Evolutionary conservation across 2,797 vertebrate genomes (phyloP).

Genomic region (Scolopax rusticola): DNA sequence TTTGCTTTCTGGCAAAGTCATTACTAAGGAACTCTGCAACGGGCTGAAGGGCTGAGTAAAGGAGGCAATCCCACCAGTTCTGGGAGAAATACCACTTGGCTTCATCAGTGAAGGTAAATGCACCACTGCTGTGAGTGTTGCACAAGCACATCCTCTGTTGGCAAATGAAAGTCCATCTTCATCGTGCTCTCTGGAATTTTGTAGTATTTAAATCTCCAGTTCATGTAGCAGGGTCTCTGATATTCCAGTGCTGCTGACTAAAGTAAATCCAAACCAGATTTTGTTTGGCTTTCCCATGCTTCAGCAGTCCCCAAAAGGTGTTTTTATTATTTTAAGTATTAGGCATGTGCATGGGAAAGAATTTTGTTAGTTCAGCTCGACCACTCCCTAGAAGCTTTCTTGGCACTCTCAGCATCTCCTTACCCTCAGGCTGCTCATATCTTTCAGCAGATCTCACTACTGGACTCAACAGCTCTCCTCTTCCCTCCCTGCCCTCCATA

Average conservation of each 20-base stretch:
- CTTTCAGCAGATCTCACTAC: conserved; percentile 47
- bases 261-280: conserved; percentile 47
- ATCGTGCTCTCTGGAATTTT: not conserved
- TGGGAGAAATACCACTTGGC: not conserved
- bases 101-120: not conserved
- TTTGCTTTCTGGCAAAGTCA: not conserved
- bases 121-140: not conserved
- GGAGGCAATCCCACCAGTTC: not conserved
- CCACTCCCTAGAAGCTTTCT: conserved; percentile 68
- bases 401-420: conserved; percentile 52
- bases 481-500: not conserved
- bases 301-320: conserved; percentile 53
- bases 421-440: conserved; percentile 49
- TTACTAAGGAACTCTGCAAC: not conserved
- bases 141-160: not conserved
- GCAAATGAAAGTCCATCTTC: conserved; percentile 1
- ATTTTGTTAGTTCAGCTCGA: conserved; percentile 68
- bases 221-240: not conserved
- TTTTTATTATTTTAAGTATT: conserved; percentile 71
- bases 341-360: conserved; percentile 72
- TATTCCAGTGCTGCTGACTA: conserved; percentile 12
- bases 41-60: not conserved
- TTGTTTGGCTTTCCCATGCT: conserved; percentile 72
- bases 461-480: conserved; percentile 36
- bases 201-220: conserved; percentile 8